Evolutionary conservation across 2,888 invertebrate species (phyloP), one percentile per base, ranked within the genome.

Genomic region (Monoplex corrugatus): DNA sequence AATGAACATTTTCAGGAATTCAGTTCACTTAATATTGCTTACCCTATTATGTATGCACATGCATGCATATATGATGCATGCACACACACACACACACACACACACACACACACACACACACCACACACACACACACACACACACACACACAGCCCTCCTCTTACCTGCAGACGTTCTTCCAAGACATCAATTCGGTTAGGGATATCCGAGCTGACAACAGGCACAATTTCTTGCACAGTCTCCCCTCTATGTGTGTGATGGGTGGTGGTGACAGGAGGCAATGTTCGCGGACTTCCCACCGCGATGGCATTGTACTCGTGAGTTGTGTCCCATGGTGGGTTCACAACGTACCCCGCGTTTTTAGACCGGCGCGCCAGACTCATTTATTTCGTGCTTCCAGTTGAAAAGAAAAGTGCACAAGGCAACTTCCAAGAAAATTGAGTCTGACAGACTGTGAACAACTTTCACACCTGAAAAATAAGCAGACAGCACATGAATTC

Each of bases 101-200:
- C 32, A 45, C 43, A 83, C 35, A 50, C 50, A 45, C 32, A 32
- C 80, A 44, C 43, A 75, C 75, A 82, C 45, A 83, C 45, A 83
- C 32, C 45, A 45, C 8, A 32, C 83, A 83, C 28, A 83, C 50
- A 83, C 3, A 80, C 40, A 80, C 40, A 80, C 8, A 80, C 80
- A 80, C 45, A 83, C n/a, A 44, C 6, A 44, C 43, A 82, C 43
- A 82, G n/a, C n/a, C n/a, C n/a, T n/a, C n/a, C n/a, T 40, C 82
- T 38, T 83, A 90, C 85, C 23, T 80, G 23, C 16, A 96, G 90
- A 57, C 95, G 91, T 83, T 94, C 95, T 88, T 96, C 96, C 19
- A 96, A 87, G 28, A 92, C 86, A 82, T 94, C 94, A 19, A 91
- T 87, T 43, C 90, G 89, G 23, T 85, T 38, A 43, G 91, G 90